Conservation (phyloP, 2,888 invertebrate genomes). For the Phasia obesa region DNA sequence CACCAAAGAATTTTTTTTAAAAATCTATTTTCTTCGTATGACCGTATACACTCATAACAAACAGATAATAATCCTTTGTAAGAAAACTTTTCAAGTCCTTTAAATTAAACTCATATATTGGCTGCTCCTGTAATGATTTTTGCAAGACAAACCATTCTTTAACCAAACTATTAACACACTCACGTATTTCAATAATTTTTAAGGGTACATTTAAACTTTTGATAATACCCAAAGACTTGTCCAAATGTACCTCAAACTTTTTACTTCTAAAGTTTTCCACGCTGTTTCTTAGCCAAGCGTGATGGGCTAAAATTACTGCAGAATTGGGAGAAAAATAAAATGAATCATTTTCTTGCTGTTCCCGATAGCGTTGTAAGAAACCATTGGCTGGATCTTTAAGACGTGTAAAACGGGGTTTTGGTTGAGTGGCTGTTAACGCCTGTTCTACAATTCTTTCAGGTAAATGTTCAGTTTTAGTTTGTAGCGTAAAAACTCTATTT, state of each 20-base stretch:
- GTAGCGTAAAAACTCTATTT: constrained; percentile 89
- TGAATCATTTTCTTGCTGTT: constrained; percentile 79
- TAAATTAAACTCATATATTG: constrained; percentile 71
- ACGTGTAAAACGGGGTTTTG: constrained; percentile 77
- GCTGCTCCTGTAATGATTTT: constrained; percentile 20
- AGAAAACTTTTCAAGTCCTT: constrained; percentile 18
- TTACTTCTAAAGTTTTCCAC: background rate
- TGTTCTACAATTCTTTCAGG: constrained; percentile 78
- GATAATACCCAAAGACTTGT: background rate
- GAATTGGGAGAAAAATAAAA: constrained; percentile 81
- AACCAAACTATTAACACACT: constrained; percentile 77
- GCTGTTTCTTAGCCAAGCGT: constrained; percentile 79
- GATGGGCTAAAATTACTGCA: constrained; percentile 78
- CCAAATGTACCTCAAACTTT: constrained; percentile 26
- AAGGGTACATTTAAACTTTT: constrained; percentile 63
- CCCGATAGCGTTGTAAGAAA: constrained; percentile 80
- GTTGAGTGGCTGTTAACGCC: background rate
- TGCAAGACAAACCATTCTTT: constrained; percentile 77
- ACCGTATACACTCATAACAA: constrained; percentile 77
- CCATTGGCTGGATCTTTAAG: constrained; percentile 74
- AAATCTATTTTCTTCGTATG: constrained; percentile 73
- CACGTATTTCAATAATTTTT: constrained; percentile 79
- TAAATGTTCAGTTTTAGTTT: constrained; percentile 82
- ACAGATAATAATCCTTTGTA: constrained; percentile 75
- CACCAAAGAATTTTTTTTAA: background rate